Conservation (phyloP, 2,113 vertebrate genomes). For the Gorilla gorilla region DNA sequence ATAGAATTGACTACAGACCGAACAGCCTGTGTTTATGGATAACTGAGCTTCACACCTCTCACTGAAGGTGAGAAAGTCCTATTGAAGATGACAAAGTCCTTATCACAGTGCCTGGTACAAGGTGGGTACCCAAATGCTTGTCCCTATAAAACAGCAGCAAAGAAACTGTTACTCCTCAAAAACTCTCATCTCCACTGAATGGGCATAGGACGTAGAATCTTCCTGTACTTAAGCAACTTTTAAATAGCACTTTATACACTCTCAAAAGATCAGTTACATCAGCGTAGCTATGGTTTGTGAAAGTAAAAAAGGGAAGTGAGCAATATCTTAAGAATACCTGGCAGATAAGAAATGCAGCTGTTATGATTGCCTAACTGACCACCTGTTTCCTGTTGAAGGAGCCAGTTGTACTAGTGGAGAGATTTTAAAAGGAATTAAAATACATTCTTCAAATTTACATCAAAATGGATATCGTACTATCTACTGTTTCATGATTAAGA, state of each 20-base stretch:
- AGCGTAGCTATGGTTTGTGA: neutral
- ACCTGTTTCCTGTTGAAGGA: neutral
- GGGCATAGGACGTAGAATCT: neutral
- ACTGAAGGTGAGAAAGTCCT: neutral
- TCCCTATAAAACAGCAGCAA: neutral
- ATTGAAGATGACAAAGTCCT: neutral
- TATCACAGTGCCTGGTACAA: accelerated
- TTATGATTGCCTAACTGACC: neutral
- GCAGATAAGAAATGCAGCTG: neutral
- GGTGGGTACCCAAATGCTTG: no score
- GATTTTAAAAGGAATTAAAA: neutral
- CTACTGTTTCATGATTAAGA: neutral
- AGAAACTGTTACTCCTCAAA: neutral
- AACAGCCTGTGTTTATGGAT: neutral
- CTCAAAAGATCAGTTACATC: neutral
- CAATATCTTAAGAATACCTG: neutral
- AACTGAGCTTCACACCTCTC: neutral
- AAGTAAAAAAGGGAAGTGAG: neutral
- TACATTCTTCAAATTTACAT: neutral
- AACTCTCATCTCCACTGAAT: neutral
- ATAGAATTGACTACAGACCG: neutral
- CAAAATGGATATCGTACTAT: neutral
- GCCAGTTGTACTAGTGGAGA: neutral
- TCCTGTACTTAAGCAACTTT: neutral
- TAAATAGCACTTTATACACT: neutral